These are phyloP conservation scores for Theropithecus gelada DNA, from an alignment of 2,113 vertebrate species.

Conservation along the genomic window DNA sequence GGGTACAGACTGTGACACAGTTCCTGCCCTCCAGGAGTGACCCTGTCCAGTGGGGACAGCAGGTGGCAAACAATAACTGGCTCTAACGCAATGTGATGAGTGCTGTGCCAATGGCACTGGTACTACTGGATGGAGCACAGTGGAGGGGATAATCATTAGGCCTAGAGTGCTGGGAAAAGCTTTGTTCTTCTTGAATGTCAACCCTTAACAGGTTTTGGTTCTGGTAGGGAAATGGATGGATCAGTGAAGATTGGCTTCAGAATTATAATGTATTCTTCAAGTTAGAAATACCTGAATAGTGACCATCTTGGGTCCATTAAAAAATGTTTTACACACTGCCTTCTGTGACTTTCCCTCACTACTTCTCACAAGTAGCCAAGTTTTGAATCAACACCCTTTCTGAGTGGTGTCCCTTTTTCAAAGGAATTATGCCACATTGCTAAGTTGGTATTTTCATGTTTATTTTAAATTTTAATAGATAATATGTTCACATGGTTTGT, in stretches of 20 bases:
- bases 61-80: not conserved
- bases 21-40: not conserved
- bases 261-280: not conserved
- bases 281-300: not conserved
- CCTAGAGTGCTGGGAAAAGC: not conserved
- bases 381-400: not conserved
- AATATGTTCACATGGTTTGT: not conserved
- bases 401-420: not conserved
- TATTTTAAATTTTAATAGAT: conserved; percentile 39
- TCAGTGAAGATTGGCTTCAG: not conserved
- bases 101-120: not conserved
- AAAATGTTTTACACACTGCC: not conserved
- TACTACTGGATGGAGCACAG: not conserved
- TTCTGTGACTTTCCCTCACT: not conserved
- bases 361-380: not conserved
- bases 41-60: not conserved
- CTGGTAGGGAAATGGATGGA: not conserved
- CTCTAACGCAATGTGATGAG: not conserved
- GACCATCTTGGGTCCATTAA: not conserved
- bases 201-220: not conserved
- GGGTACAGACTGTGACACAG: not conserved
- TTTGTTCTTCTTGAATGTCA: not conserved
- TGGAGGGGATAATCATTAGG: not conserved
- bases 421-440: not conserved
- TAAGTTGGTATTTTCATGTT: not conserved